Evolutionary conservation across 2,113 vertebrate species (phyloP), one percentile per base, ranked within the genome.

Genomic region (Alaudala cheleensis): DNA sequence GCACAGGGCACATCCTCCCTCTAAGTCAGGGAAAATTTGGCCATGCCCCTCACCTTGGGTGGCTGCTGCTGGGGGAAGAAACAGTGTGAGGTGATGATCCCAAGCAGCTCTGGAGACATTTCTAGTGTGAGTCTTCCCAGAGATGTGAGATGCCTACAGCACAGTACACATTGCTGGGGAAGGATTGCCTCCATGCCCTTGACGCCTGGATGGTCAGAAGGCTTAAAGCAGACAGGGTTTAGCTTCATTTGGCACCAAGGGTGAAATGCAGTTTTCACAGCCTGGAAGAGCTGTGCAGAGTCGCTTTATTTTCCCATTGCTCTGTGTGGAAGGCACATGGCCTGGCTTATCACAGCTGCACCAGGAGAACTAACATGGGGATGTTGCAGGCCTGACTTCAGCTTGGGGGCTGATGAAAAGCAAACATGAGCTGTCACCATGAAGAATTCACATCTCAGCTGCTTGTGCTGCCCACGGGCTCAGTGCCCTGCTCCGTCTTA

Each of bases 261-360:
- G 18, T 62, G 49, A 76, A 71, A 86, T 8, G 39, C 10, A 73
- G 5, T 42, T 95, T 73, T 66, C 34, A 22, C 7, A 87, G 28
- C 45, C 74, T 82, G 39, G 25, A 77, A 61, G 18, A 79, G 34
- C 45, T 61, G 29, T 9, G 7, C n/a, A 51, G 57, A 86, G 15
- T 11, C 33, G 12, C 31, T 91, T 84, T 57, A 60, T 60, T 82
- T 85, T 93, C 29, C 10, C 26, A 58, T 8, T 34, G 51, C 47
- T 77, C 58, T 2, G 0, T 24, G 13, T 21, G 0, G 2, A n/a
- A 71, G 65, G 6, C 25, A 33, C 14, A 14, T 12, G 22, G 70
- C 53, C 50, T 0, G 0, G 49, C 7, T 40, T 37, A 79, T 2
- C 29, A 6, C 5, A 0, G 1, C 50, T 70, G 42, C 14, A 21